Evolutionary conservation across 2,888 invertebrate species (phyloP), one percentile per base, ranked within the genome.

Genomic region (Ophioninae sp.): DNA sequence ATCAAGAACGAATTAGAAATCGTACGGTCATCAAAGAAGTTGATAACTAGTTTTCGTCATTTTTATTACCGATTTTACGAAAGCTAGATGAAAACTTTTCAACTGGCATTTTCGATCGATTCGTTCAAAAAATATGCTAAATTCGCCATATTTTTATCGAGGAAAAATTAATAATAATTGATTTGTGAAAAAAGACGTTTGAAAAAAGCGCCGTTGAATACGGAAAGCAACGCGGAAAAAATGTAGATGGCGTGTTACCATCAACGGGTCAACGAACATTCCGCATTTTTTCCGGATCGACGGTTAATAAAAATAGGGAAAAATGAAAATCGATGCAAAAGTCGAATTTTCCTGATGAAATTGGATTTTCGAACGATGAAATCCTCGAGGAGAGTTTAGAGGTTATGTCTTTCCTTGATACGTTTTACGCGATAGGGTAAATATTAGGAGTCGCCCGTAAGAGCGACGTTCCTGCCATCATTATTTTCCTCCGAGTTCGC

Each of bases 381-480:
- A 71, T 58, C 9, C n/a, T 5, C 6, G 23, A 37, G 30, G 56
- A 3, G 10, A 58, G n/a, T 71, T 58, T 69, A 30, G 0, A 5
- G 3, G 6, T 58, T 59, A 59, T 6, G 23, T n/a, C 5, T 71
- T 30, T 58, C 51, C 56, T 20, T 6, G 37, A 58, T 44, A 13
- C 44, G 13, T 13, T 13, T n/a, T 51, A 37, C 71, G 58, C 56
- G 37, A 58, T 58, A 30, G 56, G n/a, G 37, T 30, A 44, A 39
- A 30, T 8, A 41, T 61, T 41, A 51, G 13, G 9, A 51, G 51
- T 51, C 51, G 51, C 51, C 51, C 13, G 17, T 56, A 69, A 59
- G 5, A 41, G 63, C 76, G 72, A 83, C 76, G 82, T 56, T 76
- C 82, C 79, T 83, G 82, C 79, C 79, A 77, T 72, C 77, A 72